Evolutionary conservation across 2,888 invertebrate genomes (phyloP), one percentile per base, ranked within the genome.

Genomic region (Ichneumon xanthorius): DNA sequence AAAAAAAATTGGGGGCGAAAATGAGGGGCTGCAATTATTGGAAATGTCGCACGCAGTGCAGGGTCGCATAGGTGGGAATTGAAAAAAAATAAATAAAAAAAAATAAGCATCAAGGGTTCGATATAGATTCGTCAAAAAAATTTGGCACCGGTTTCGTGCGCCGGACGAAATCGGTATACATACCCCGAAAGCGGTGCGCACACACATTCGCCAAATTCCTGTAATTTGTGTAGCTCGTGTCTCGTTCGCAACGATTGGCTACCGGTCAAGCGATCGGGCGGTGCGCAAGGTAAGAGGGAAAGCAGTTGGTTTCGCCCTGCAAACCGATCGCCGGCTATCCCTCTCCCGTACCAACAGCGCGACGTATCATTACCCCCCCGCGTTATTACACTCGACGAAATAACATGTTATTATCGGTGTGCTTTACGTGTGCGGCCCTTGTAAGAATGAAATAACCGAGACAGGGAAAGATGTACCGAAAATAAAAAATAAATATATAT

Each of bases 391-490:
- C 86, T 82, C 80, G 22, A 80, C 78, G 76, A 87, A 87, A 87
- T 86, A 80, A 87, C 80, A 86, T 84, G 82, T 87, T 87, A 87
- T 86, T 86, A 87, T 86, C 61, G 82, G 77, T 86, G 86, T 87
- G 82, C 80, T 80, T 82, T 85, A 87, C 86, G 84, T 85, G 79
- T 76, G 80, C 82, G 86, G 80, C 65, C 79, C 58, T 45, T 63
- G 55, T 80, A 82, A 58, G 65, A 63, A 65, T 70, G 67, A 40
- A 55, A 68, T 73, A 53, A 48, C n/a, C 63, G 19, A 63, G 45
- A 67, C 30, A 58, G 65, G 55, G 37, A 71, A 67, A 65, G 33
- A 76, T 45, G 26, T 26, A 55, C 73, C 58, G 22, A 45, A 73
- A 40, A 61, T 16, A 33, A 30, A 26, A 26, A 4, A 26, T 9